Conservation (phyloP, 2,797 vertebrate genomes). For the Halcyon badia region DNA sequence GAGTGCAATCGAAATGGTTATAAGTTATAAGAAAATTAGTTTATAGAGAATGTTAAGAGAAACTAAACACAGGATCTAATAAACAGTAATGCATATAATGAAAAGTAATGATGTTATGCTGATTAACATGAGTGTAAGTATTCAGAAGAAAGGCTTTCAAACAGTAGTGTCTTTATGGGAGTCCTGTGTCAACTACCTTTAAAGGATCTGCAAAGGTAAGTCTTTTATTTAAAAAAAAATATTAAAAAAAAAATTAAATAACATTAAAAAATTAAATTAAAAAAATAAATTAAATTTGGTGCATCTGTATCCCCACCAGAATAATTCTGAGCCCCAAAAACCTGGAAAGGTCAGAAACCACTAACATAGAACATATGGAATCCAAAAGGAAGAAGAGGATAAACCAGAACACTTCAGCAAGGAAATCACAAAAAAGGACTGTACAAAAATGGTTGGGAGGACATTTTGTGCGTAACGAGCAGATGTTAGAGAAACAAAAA, state of each 20-base stretch:
- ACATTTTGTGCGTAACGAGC: background rate
- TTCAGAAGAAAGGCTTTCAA: conserved; percentile 13
- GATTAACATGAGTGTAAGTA: background rate
- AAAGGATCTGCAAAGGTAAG: background rate
- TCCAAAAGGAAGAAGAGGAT: background rate
- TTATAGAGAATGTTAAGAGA: background rate
- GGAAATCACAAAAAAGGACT: background rate
- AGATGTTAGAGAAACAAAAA: background rate
- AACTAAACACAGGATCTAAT: background rate
- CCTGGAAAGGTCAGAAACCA: background rate
- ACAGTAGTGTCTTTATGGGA: background rate
- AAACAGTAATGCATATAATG: conserved; percentile 21
- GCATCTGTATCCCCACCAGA: background rate
- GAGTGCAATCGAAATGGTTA: background rate
- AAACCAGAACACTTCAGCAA: background rate
- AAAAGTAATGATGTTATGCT: conserved; percentile 10
- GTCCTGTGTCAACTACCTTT: background rate
- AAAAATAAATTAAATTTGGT: background rate
- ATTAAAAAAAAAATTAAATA: no score
- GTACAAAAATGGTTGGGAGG: background rate
- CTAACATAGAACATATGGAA: background rate
- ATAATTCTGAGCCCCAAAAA: background rate
- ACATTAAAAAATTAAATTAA: no score
- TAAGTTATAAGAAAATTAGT: conserved; percentile 15
- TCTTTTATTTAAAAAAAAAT: background rate